Conservation (phyloP, 2,888 invertebrate species). For the Papilio elwesi region DNA sequence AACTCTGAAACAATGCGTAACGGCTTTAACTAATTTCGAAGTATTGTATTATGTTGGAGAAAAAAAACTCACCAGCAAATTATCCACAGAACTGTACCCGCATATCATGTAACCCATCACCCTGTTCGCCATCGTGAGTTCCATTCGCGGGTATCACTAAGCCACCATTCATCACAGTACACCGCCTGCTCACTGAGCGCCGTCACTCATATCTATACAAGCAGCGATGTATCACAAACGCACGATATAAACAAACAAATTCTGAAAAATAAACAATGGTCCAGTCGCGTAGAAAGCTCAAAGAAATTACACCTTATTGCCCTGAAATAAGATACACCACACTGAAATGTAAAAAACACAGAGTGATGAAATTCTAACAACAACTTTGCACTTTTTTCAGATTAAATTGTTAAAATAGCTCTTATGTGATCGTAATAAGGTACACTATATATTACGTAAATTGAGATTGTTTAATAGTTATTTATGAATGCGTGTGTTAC, state of each 20-base stretch:
- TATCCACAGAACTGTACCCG: constrained; percentile 85
- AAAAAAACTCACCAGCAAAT: constrained; percentile 77
- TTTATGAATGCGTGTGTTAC: constrained; percentile 49
- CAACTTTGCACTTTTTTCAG: constrained; percentile 7
- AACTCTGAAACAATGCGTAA: not conserved
- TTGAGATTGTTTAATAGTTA: constrained; percentile 15
- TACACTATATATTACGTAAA: not conserved
- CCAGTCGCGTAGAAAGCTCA: not conserved
- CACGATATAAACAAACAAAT: constrained; percentile 11
- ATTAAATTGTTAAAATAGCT: not conserved
- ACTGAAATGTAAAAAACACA: constrained; percentile 6
- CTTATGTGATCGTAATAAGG: constrained; percentile 14
- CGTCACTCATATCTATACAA: not conserved
- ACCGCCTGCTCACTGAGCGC: constrained; percentile 30
- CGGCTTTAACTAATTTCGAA: not conserved
- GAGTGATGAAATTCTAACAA: constrained; percentile 7
- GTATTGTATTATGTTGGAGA: not conserved
- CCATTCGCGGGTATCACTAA: constrained; percentile 46
- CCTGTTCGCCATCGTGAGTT: constrained; percentile 70
- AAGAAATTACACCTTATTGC: constrained; percentile 22
- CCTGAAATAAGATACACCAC: not conserved
- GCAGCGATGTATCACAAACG: constrained; percentile 4
- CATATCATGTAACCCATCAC: constrained; percentile 85
- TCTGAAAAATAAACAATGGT: constrained; percentile 11
- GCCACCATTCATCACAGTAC: constrained; percentile 46